phyloP scores from a whole-genome alignment of 2,113 vertebrate species.

The Cyanoderma ruficeps region DNA sequence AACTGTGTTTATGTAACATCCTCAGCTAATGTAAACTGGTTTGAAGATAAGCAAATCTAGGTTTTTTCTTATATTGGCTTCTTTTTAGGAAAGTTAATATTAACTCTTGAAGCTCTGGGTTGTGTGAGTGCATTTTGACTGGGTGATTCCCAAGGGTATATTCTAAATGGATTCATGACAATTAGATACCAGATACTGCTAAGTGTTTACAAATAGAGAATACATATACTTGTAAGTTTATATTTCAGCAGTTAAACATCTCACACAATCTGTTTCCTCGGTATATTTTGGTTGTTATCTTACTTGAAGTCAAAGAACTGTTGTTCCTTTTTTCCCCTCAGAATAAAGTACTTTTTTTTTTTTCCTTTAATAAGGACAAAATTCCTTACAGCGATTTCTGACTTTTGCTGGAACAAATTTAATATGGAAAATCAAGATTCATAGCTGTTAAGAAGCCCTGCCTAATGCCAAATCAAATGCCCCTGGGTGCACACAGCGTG shows the following conservation, averaged over 20 bases:
- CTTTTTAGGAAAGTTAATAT: background rate
- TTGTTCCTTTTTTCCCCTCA: background rate
- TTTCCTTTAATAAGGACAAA: background rate
- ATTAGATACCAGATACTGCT: background rate
- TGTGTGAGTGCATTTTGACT: background rate
- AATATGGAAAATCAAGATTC: background rate
- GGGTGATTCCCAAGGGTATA: background rate
- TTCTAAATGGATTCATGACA: background rate
- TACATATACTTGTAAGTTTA: conserved; percentile 15
- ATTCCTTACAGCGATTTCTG: background rate
- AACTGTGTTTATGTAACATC: background rate
- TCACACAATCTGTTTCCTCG: background rate
- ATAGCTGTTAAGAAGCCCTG: background rate
- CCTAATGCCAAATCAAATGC: background rate
- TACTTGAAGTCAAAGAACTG: conserved; percentile 28
- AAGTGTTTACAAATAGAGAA: conserved; percentile 8
- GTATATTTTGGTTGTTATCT: conserved; percentile 4
- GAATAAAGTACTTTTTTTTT: background rate
- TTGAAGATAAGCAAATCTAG: background rate
- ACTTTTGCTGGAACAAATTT: conserved; percentile 11
- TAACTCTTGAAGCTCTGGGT: background rate
- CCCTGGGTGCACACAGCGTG: background rate
- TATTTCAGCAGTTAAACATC: conserved; percentile 35
- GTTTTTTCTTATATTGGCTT: background rate
- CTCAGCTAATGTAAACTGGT: background rate